Evolutionary conservation across 2,888 invertebrate genomes (phyloP), one percentile per base, ranked within the genome.

Genomic region (Lasioglossum calceatum): DNA sequence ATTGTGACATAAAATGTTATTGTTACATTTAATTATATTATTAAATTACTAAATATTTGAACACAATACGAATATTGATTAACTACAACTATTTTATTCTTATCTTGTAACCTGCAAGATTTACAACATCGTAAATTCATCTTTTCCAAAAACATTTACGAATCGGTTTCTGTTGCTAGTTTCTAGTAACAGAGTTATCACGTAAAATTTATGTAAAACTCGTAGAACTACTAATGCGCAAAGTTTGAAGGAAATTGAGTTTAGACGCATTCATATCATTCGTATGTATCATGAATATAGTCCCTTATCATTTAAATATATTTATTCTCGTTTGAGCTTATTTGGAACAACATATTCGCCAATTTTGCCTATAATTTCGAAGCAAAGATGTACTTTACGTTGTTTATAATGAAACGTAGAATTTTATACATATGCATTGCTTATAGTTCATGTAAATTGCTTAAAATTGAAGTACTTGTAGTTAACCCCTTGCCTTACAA

Each of bases 151-250:
- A 54, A 54, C 23, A 54, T 54, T 19, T 54, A 50, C 7, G 50
- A 2, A 50, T 50, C 10, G 23, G 23, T 23, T 54, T 8, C 10
- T 54, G 54, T 23, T 23, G 8, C 54, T 54, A 54, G 23, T 54
- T 54, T 54, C 54, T 10, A 54, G 54, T 23, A 58, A 58, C 58
- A n/a, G n/a, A n/a, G 58, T 58, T 58, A 10, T 58, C 12, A 12
- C 58, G n/a, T n/a, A 58, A n/a, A 58, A 58, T 58, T n/a, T 58
- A n/a, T 58, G 58, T n/a, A 58, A n/a, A 58, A 58, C n/a, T 58
- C n/a, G n/a, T 58, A 12, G 58, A 58, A 58, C 58, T 58, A 58
- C n/a, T 58, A 58, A 58, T 58, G 58, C 12, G n/a, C 58, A 58
- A 58, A 58, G 58, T 58, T 58, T 58, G 58, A n/a, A n/a, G n/a